Conservation (phyloP, 2,797 vertebrate genomes). For the Leptoclinus maculatus region DNA sequence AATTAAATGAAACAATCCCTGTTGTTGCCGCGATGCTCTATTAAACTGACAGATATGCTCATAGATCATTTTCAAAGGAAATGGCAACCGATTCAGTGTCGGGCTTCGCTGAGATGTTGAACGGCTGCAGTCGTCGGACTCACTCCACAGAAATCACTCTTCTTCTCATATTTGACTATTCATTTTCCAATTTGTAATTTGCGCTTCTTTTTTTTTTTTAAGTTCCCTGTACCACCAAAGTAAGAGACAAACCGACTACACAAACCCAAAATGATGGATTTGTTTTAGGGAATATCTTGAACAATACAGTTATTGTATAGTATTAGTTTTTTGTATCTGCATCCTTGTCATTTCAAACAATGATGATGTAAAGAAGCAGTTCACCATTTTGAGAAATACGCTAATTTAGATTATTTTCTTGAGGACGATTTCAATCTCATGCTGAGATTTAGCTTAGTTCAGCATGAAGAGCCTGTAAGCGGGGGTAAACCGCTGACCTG, state of each 20-base stretch:
- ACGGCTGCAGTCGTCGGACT: slow-evolving; percentile 40
- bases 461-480: background rate
- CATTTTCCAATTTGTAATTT: slow-evolving; percentile 11
- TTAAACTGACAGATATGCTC: slow-evolving; percentile 65
- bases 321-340: background rate
- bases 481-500: background rate
- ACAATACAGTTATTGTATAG: background rate
- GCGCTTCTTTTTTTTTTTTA: background rate
- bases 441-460: background rate
- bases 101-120: slow-evolving; percentile 23
- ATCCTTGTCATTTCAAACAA: background rate
- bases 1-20: slow-evolving; percentile 69
- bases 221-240: background rate
- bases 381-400: too few species aligned
- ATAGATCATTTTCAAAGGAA: slow-evolving; percentile 65
- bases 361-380: background rate
- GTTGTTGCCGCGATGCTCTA: slow-evolving; percentile 52
- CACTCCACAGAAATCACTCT: slow-evolving; percentile 17
- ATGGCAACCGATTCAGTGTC: slow-evolving; percentile 24
- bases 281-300: background rate
- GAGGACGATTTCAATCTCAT: background rate
- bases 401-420: too few species aligned
- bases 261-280: background rate
- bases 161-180: background rate
- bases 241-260: background rate